phyloP scores from a whole-genome alignment of 1,140 invertebrate genomes.

The Nylanderia fulva region DNA sequence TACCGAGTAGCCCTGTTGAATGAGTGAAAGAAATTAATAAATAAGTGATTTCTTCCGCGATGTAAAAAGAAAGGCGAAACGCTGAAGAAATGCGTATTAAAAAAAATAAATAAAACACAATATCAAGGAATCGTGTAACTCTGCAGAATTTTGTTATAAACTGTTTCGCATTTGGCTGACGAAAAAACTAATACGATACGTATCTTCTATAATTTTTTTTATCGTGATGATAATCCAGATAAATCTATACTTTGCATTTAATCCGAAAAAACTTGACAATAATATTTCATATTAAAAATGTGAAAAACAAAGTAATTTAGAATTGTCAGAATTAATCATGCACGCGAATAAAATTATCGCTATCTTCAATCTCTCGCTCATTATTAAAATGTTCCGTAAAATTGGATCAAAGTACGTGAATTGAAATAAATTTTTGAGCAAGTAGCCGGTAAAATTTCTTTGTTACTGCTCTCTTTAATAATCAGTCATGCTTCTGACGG shows the following conservation, averaged over 20 bases:
- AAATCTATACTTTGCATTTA: neutral
- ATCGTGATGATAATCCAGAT: neutral
- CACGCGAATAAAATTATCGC: neutral
- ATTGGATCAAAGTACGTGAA: neutral
- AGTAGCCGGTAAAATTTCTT: neutral
- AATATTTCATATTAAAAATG: too few species aligned
- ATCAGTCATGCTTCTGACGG: neutral
- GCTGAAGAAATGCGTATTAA: neutral
- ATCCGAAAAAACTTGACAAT: neutral
- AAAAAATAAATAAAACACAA: conserved; percentile 16
- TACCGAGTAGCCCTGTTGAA: neutral
- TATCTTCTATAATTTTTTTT: neutral
- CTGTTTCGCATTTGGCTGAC: conserved; percentile 7
- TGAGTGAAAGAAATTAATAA: conserved; percentile 24
- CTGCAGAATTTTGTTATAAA: conserved; percentile 8
- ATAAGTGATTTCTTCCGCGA: conserved; percentile 20
- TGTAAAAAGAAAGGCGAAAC: too few species aligned
- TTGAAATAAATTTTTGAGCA: neutral
- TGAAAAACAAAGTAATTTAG: neutral
- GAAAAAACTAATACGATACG: conserved; percentile 32
- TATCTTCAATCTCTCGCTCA: neutral
- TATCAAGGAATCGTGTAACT: conserved; percentile 4
- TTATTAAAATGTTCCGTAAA: neutral
- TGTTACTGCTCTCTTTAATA: neutral
- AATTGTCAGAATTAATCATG: neutral